phyloP scores from a whole-genome alignment of 2,113 vertebrate genomes.

The Pantherophis guttatus region DNA sequence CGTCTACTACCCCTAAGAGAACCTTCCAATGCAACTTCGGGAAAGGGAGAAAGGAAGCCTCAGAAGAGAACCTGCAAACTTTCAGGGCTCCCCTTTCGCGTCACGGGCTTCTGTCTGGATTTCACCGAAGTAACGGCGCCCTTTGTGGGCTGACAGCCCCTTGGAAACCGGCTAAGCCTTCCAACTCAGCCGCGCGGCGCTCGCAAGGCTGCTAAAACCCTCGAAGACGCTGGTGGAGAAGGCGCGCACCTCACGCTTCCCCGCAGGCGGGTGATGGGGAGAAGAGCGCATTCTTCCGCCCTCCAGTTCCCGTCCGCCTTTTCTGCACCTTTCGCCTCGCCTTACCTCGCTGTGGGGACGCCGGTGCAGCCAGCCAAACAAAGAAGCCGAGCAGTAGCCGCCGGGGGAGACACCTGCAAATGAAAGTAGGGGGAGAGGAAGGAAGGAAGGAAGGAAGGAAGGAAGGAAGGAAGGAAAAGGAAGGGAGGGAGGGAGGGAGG shows the following conservation, averaged over 20 bases:
- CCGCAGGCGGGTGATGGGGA: neutral
- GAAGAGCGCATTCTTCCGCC: neutral
- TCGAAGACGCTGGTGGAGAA: neutral
- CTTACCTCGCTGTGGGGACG: conserved; percentile 19
- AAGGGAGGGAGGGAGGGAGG: no score
- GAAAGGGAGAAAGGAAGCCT: neutral
- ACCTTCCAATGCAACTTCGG: neutral
- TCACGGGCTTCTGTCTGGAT: neutral
- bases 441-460: neutral
- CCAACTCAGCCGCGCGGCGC: neutral
- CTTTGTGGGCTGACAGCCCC: conserved; percentile 16
- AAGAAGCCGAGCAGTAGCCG: conserved; percentile 12
- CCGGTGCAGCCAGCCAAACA: conserved; percentile 15
- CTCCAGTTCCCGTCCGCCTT: neutral
- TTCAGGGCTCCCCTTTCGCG: neutral
- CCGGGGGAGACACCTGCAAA: conserved; percentile 7
- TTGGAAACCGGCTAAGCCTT: neutral
- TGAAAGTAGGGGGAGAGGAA: neutral
- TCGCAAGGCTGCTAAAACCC: neutral
- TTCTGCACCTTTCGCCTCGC: neutral
- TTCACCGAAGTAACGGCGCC: neutral
- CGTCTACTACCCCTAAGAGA: neutral
- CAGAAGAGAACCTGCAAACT: no score
- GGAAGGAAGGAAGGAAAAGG: neutral
- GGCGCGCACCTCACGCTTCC: neutral